Evolutionary conservation across 2,888 invertebrate genomes (phyloP).

Genomic region (Drosophila diplacantha): DNA sequence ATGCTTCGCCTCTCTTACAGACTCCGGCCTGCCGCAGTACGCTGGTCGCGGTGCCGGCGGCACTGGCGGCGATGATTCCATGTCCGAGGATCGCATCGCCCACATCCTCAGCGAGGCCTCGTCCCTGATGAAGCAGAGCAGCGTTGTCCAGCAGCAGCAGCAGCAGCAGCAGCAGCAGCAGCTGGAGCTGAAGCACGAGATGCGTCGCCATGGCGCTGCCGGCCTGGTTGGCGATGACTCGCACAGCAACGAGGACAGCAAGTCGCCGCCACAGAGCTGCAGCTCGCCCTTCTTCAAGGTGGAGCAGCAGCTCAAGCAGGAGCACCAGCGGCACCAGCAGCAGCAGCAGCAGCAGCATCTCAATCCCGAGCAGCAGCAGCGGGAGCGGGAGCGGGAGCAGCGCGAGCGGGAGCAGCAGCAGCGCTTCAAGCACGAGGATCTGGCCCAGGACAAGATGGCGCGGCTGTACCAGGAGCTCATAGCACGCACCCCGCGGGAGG

Average conservation of each 20-base stretch:
- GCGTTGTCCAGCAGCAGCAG: constrained; percentile 61
- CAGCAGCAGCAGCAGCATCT: constrained; percentile 78
- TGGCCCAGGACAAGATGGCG: constrained; percentile 96
- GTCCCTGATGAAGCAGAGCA: constrained; percentile 86
- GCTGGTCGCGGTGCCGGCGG: constrained; percentile 86
- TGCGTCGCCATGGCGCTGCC: constrained; percentile 79
- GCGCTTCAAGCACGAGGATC: constrained; percentile 81
- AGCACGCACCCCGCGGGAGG: constrained; percentile 87
- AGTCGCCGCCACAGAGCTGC: constrained; percentile 88
- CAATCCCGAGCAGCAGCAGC: constrained; percentile 53
- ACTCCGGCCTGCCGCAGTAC: constrained; percentile 88
- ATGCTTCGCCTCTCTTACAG: constrained; percentile 75
- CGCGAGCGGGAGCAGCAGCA: constrained; percentile 75
- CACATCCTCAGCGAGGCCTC: constrained; percentile 96
- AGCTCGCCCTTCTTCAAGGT: constrained; percentile 87
- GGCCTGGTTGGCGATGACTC: constrained; percentile 81
- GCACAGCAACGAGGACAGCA: constrained; percentile 89
- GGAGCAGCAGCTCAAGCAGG: constrained; percentile 77
- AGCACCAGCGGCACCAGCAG: constrained; percentile 78
- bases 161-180: constrained; percentile 57
- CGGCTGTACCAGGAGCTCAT: constrained; percentile 97
- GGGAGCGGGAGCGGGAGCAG: constrained; percentile 86
- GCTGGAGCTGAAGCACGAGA: constrained; percentile 79
- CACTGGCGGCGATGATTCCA: constrained; percentile 86
- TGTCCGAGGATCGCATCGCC: constrained; percentile 93